Evolutionary conservation across 2,888 invertebrate species (phyloP), one percentile per base, ranked within the genome.

Genomic region (Quadroppia sp.): DNA sequence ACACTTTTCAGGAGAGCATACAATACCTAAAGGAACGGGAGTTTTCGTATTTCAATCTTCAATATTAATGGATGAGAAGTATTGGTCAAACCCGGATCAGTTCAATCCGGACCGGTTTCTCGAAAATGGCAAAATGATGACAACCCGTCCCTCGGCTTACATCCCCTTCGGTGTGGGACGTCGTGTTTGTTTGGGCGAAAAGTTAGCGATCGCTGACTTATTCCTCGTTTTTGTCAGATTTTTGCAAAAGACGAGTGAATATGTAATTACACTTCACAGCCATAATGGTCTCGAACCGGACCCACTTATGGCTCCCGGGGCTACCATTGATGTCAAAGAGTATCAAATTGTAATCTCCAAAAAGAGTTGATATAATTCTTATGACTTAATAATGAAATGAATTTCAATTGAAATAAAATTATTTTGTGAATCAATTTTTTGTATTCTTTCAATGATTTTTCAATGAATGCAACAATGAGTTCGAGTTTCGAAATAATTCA

Each of bases 261-360:
- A 71, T 20, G 71, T 32, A 11, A 71, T 71, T 70, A 15, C 25
- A 2, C 45, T 45, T 15, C 6, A 45, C 45, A 17, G 17, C 6
- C 4, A 36, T 11, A 7, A 4, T 36, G 36, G 36, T 36, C 36
- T 36, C 11, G 88, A 89, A 81, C 84, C 88, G 28, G 84, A 84
- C 2, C n/a, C n/a, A n/a, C n/a, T n/a, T n/a, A n/a, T n/a, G n/a
- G n/a, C n/a, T n/a, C n/a, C n/a, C n/a, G n/a, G n/a, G n/a, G n/a
- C n/a, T n/a, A n/a, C n/a, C n/a, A n/a, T n/a, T n/a, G n/a, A n/a
- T n/a, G n/a, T n/a, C n/a, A n/a, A n/a, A n/a, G n/a, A n/a, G n/a
- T n/a, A n/a, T n/a, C n/a, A n/a, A n/a, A n/a, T n/a, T n/a, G n/a
- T n/a, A n/a, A n/a, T n/a, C n/a, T n/a, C n/a, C n/a, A n/a, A n/a